Evolutionary conservation across 2,888 invertebrate species (phyloP), one percentile per base, ranked within the genome.

Genomic region (Dusona sp.): DNA sequence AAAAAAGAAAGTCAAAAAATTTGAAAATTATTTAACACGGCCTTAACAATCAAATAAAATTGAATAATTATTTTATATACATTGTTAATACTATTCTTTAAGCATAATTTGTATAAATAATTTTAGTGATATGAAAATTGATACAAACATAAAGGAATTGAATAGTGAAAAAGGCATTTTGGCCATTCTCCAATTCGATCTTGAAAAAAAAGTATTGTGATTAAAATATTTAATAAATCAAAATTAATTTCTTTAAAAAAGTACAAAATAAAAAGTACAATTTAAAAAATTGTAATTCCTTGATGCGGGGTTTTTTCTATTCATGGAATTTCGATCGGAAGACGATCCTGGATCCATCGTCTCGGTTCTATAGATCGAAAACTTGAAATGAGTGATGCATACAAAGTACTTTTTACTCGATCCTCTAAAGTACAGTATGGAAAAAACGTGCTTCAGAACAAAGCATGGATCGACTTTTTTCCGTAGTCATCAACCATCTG

Each of bases 391-490:
- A 83, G 36, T 70, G 67, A 77, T 70, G 79, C 79, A 83, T 83
- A 83, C 72, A 45, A 83, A 79, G 79, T 65, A 57, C 78, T 57
- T 75, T 81, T 74, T 25, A 57, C 73, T 73, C 13, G 19, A 38
- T 77, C 67, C 67, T 13, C 79, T 65, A 42, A 83, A 86, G 80
- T 77, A 72, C 42, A 36, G 70, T 42, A 74, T 70, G 8, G 67
- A 74, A 83, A 65, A 67, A 72, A 86, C 86, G 86, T 86, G 86
- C 75, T 45, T 36, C 11, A 22, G 33, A 51, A 79, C 86, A 86
- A 86, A 83, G 79, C 77, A 65, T 13, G 74, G 79, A 79, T 79
- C 74, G 82, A 77, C 83, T 83, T 83, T 86, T 83, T 77, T 57
- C 57, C 13, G 13, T 13, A 25, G 25, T 57, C 70, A 70, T 2